Evolutionary conservation across 1,140 invertebrate genomes (phyloP).

Genomic region (Caerostris darwini): DNA sequence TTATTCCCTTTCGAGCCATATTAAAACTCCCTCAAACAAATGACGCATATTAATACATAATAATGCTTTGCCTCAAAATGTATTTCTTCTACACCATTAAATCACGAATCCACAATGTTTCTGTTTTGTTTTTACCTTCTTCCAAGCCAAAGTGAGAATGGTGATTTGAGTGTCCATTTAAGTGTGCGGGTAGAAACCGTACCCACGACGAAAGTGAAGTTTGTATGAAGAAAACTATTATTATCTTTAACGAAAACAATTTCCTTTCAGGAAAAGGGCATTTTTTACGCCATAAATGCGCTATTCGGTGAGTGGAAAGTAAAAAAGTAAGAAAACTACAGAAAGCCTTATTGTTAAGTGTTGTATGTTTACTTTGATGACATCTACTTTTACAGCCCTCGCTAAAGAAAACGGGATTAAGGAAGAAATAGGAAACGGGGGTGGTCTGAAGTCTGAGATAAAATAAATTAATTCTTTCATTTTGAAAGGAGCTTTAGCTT

Average conservation of each 20-base stretch:
- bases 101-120: too few species aligned
- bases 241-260: conserved; percentile 51
- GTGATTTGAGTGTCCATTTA: not conserved
- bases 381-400: conserved; percentile 19
- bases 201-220: not conserved
- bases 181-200: not conserved
- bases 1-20: too few species aligned
- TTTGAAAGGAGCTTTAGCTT: not conserved
- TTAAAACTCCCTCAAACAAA: too few species aligned
- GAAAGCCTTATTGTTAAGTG: conserved; percentile 51
- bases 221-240: conserved; percentile 45
- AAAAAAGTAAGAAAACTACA: not conserved
- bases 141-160: too few species aligned
- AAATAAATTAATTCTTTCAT: conserved; percentile 28
- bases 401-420: conserved; percentile 25
- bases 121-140: too few species aligned
- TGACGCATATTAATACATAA: too few species aligned
- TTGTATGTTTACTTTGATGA: conserved; percentile 57
- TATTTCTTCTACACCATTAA: too few species aligned
- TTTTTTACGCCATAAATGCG: conserved; percentile 10
- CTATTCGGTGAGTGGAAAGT: not conserved
- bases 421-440: not conserved
- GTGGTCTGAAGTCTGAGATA: not conserved
- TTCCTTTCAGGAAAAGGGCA: conserved; percentile 7
- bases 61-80: too few species aligned